A percentile compares a stretch with the other conserved stretches of the same genome.
Evolutionary conservation across 2,113 vertebrate genomes (phyloP).

Genomic region (Pygathrix nemaeus): DNA sequence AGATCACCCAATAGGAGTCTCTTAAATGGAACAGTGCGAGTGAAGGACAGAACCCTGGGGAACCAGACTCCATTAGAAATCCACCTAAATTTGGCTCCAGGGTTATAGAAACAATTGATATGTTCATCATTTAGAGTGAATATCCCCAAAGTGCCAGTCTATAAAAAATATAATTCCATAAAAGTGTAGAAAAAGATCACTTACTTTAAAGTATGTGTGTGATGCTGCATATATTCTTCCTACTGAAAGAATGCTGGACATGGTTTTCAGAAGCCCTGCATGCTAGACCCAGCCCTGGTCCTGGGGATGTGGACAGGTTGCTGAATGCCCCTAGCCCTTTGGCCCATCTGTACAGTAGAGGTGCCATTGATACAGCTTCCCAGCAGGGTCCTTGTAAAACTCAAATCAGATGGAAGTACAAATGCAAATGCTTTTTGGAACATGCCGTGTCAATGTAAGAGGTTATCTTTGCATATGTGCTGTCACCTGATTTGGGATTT

Average conservation of each 20-base stretch:
- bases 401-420: neutral
- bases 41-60: neutral
- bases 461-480: neutral
- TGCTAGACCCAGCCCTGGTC: neutral
- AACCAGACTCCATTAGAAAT: neutral
- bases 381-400: neutral
- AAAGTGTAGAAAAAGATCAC: neutral
- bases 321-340: neutral
- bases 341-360: neutral
- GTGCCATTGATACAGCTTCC: neutral
- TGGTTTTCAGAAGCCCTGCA: neutral
- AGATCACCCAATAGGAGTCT: neutral
- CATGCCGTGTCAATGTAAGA: neutral
- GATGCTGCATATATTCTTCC: neutral
- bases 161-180: neutral
- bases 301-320: neutral
- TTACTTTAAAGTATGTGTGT: slow-evolving; percentile 5
- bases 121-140: neutral
- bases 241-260: neutral
- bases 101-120: neutral
- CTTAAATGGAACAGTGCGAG: neutral
- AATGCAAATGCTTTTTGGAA: neutral
- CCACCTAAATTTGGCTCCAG: neutral
- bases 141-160: neutral
- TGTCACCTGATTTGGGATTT: neutral